These are phyloP conservation scores for Probosciger aterrimus DNA, from an alignment of 2,113 vertebrate species.

Conservation along the genomic window DNA sequence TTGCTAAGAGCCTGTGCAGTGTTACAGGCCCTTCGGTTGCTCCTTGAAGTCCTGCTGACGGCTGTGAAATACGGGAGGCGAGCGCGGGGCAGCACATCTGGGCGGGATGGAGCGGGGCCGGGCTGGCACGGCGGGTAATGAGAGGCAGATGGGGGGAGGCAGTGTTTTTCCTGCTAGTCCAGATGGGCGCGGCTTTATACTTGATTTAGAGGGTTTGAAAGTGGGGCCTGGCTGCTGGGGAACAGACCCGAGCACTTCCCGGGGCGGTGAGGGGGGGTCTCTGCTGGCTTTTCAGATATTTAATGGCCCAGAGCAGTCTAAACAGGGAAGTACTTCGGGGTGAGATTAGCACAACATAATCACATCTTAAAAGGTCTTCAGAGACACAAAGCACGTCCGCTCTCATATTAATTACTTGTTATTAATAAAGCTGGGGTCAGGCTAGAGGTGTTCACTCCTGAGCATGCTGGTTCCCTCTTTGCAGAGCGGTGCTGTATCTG, in stretches of 20 bases:
- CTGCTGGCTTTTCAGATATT: background rate
- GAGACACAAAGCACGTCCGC: constrained; percentile 47
- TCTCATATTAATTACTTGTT: constrained; percentile 55
- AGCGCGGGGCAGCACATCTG: background rate
- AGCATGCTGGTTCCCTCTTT: background rate
- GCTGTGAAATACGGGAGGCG: constrained; percentile 32
- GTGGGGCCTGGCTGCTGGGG: background rate
- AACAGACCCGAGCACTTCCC: constrained; percentile 2
- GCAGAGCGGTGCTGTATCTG: rapidly evolving
- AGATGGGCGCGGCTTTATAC: background rate
- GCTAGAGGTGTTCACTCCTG: background rate
- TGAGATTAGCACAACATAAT: constrained; percentile 67
- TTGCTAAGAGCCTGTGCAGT: background rate
- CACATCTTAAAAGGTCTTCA: constrained; percentile 62
- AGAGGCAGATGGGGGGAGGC: constrained; percentile 44
- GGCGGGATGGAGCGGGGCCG: background rate
- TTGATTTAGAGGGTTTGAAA: constrained; percentile 55
- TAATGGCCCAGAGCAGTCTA: constrained; percentile 37
- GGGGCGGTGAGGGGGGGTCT: background rate
- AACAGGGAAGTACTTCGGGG: constrained; percentile 47
- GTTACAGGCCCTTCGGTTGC: background rate
- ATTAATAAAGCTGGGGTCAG: constrained; percentile 47
- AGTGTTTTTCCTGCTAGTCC: constrained; percentile 53
- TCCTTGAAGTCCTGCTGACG: constrained; percentile 1
- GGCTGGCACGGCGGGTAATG: constrained; percentile 38